Evolutionary conservation across 2,888 invertebrate species (phyloP).

Genomic region (Himalopsyche tibetana): DNA sequence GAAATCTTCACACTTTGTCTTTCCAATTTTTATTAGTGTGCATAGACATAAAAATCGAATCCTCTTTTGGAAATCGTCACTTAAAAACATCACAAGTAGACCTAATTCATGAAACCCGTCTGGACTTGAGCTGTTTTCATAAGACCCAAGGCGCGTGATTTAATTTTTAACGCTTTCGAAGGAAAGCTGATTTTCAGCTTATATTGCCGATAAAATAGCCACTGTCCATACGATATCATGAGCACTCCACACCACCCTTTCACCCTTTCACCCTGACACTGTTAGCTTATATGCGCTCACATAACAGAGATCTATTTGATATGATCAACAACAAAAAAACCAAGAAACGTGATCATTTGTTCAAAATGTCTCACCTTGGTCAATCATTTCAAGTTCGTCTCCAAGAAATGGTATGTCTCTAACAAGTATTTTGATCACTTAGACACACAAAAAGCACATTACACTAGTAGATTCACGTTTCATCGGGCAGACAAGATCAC

Average conservation of each 20-base stretch:
- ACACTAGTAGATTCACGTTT: slow-evolving; percentile 54
- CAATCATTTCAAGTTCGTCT: slow-evolving; percentile 21
- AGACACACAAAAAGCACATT: slow-evolving; percentile 62
- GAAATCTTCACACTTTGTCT: not conserved
- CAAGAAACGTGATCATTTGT: not conserved
- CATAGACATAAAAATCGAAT: not conserved
- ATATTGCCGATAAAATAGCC: not conserved
- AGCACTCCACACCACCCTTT: slow-evolving; percentile 54
- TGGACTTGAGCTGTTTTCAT: not conserved
- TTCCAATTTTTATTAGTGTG: no score
- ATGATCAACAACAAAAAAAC: slow-evolving; percentile 39
- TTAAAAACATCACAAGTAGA: slow-evolving; percentile 45
- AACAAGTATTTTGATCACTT: slow-evolving; percentile 60
- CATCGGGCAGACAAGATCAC: not conserved
- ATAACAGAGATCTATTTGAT: slow-evolving; percentile 48
- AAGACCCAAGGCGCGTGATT: not conserved
- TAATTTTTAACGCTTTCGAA: not conserved
- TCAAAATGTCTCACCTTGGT: not conserved
- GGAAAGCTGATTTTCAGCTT: not conserved
- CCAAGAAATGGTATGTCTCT: slow-evolving; percentile 55
- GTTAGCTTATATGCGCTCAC: slow-evolving; percentile 64
- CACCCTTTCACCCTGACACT: slow-evolving; percentile 60
- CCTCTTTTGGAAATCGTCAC: slow-evolving; percentile 15
- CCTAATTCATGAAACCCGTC: slow-evolving; percentile 15
- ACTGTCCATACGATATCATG: slow-evolving; percentile 31